These are phyloP conservation scores for Carpatolechia fugitivella DNA, from an alignment of 2,888 invertebrate genomes.

Conservation along the genomic window DNA sequence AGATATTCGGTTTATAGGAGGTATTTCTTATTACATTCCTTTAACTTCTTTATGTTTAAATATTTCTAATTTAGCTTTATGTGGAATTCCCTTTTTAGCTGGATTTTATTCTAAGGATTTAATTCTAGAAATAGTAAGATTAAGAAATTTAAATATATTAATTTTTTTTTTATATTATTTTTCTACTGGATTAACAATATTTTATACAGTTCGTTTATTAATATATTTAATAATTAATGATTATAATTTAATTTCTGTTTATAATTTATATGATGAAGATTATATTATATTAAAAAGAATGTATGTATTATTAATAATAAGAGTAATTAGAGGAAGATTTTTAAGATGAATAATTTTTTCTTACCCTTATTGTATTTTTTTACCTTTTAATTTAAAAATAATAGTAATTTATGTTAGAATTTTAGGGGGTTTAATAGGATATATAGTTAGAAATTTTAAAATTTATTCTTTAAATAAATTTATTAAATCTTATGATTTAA, in stretches of 20 bases:
- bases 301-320: slow-evolving; percentile 69
- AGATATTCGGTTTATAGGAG: slow-evolving; percentile 83
- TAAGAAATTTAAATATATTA: slow-evolving; percentile 75
- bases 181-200: slow-evolving; percentile 79
- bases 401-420: slow-evolving; percentile 74
- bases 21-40: slow-evolving; percentile 68
- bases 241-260: slow-evolving; percentile 67
- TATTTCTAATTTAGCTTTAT: slow-evolving; percentile 80
- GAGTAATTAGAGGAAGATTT: slow-evolving; percentile 73
- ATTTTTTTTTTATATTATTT: slow-evolving; percentile 77
- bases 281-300: slow-evolving; percentile 71
- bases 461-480: slow-evolving; percentile 63
- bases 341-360: slow-evolving; percentile 78
- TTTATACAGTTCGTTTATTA: slow-evolving; percentile 77
- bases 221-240: slow-evolving; percentile 75
- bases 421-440: slow-evolving; percentile 57
- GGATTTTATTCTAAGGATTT: slow-evolving; percentile 83
- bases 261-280: slow-evolving; percentile 72
- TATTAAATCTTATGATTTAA: slow-evolving; percentile 51
- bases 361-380: slow-evolving; percentile 74
- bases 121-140: slow-evolving; percentile 78
- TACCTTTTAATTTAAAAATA: slow-evolving; percentile 71
- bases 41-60: slow-evolving; percentile 76
- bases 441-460: slow-evolving; percentile 61
- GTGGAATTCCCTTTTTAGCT: slow-evolving; percentile 82